These are phyloP conservation scores for Onchidella celtica DNA, from an alignment of 2,888 invertebrate species.

Conservation along the genomic window DNA sequence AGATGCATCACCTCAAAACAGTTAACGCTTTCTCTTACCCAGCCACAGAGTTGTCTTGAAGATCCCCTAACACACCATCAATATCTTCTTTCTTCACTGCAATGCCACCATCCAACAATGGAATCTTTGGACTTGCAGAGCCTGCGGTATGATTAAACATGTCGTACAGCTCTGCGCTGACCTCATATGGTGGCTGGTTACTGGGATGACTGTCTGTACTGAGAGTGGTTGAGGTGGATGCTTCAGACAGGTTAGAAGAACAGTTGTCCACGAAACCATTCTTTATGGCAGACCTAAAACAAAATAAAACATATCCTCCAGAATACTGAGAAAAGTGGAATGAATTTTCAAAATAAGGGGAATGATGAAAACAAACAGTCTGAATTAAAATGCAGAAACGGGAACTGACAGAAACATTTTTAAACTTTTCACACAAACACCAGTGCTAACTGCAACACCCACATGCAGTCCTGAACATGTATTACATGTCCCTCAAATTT, in stretches of 20 bases:
- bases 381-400: too few species aligned
- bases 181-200: neutral
- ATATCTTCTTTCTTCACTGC: constrained; percentile 68
- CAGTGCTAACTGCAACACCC: too few species aligned
- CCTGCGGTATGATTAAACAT: constrained; percentile 25
- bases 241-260: constrained; percentile 22
- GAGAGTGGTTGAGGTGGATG: constrained; percentile 35
- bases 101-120: constrained; percentile 46
- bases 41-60: constrained; percentile 65
- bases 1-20: too few species aligned
- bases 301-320: neutral
- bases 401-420: too few species aligned
- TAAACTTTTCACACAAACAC: too few species aligned
- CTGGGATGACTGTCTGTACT: constrained; percentile 28
- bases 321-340: too few species aligned
- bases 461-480: too few species aligned
- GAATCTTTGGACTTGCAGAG: constrained; percentile 28
- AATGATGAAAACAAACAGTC: too few species aligned
- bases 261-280: neutral
- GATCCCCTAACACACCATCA: constrained; percentile 54
- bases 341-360: too few species aligned
- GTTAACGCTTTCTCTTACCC: constrained; percentile 63
- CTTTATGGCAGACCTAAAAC: neutral
- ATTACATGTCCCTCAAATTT: too few species aligned
- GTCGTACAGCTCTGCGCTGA: neutral